Evolutionary conservation across 1,140 invertebrate genomes (phyloP).

Genomic region (Chymomyza costata): DNA sequence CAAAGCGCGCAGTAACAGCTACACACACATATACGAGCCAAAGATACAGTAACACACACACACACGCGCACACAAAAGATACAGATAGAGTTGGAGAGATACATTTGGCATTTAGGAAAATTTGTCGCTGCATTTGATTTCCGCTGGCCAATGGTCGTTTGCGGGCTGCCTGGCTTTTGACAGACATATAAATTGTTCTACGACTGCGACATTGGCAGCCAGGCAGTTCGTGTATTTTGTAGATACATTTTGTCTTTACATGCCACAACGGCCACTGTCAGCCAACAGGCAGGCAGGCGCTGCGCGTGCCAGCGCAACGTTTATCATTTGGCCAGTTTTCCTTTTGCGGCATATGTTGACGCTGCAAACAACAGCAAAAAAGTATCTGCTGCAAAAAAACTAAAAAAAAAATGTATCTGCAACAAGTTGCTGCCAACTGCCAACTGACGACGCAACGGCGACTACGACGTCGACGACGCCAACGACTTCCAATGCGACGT

Average conservation of each 20-base stretch:
- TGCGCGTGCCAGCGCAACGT: constrained; percentile 62
- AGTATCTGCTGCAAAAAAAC: constrained; percentile 11
- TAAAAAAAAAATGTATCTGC: constrained; percentile 57
- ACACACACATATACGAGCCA: constrained; percentile 46
- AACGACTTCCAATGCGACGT: constrained; percentile 20
- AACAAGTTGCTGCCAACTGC: constrained; percentile 59
- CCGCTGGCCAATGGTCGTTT: constrained; percentile 34
- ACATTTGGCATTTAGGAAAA: constrained; percentile 61
- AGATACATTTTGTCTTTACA: constrained; percentile 21
- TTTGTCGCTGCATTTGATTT: constrained; percentile 59
- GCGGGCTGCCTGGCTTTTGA: constrained; percentile 48
- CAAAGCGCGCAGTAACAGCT: constrained; percentile 20
- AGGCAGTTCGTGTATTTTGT: constrained; percentile 42
- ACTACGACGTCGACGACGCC: background rate
- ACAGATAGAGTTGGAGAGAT: constrained; percentile 25
- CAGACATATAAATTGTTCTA: constrained; percentile 65
- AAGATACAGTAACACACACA: no score
- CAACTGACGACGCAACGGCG: constrained; percentile 4
- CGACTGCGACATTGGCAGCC: constrained; percentile 19
- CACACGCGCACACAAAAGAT: constrained; percentile 18
- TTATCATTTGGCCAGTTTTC: constrained; percentile 64
- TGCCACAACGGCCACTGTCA: constrained; percentile 3
- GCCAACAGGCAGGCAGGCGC: constrained; percentile 9
- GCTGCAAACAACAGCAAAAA: no score
- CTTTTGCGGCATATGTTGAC: constrained; percentile 47